Evolutionary conservation across 2,888 invertebrate species (phyloP).

Genomic region (Odontocerum albicorne): DNA sequence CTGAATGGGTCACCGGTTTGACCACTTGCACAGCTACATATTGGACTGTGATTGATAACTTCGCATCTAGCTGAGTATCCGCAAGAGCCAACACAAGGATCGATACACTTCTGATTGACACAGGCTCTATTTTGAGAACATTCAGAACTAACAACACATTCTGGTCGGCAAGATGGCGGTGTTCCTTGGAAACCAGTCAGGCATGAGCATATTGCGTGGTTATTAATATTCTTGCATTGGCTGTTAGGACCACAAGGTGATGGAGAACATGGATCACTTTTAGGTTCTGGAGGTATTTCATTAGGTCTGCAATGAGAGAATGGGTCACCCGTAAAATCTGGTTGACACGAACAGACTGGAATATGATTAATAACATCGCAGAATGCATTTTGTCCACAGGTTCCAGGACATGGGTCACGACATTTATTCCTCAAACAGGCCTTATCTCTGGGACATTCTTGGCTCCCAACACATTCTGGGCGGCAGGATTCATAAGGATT

Average conservation of each 20-base stretch:
- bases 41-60: slow-evolving; percentile 83
- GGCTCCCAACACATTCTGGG: slow-evolving; percentile 70
- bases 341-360: slow-evolving; percentile 68
- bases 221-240: slow-evolving; percentile 73
- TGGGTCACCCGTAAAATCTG: slow-evolving; percentile 71
- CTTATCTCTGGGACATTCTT: slow-evolving; percentile 66
- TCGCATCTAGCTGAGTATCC: slow-evolving; percentile 76
- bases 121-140: slow-evolving; percentile 81
- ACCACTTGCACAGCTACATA: slow-evolving; percentile 77
- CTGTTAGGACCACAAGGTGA: slow-evolving; percentile 81
- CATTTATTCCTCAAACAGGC: slow-evolving; percentile 74
- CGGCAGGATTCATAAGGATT: slow-evolving; percentile 71
- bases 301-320: slow-evolving; percentile 58
- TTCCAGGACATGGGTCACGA: slow-evolving; percentile 71
- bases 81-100: slow-evolving; percentile 82
- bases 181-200: slow-evolving; percentile 74
- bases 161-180: slow-evolving; percentile 80
- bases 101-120: slow-evolving; percentile 77
- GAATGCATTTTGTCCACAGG: slow-evolving; percentile 69
- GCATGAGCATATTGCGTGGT: slow-evolving; percentile 81
- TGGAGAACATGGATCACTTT: slow-evolving; percentile 72
- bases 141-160: slow-evolving; percentile 82
- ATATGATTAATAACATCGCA: slow-evolving; percentile 76
- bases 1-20: slow-evolving; percentile 81
- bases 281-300: slow-evolving; percentile 41